phyloP scores from a whole-genome alignment of 2,888 invertebrate species.

The Cecidostiba fungosa region DNA sequence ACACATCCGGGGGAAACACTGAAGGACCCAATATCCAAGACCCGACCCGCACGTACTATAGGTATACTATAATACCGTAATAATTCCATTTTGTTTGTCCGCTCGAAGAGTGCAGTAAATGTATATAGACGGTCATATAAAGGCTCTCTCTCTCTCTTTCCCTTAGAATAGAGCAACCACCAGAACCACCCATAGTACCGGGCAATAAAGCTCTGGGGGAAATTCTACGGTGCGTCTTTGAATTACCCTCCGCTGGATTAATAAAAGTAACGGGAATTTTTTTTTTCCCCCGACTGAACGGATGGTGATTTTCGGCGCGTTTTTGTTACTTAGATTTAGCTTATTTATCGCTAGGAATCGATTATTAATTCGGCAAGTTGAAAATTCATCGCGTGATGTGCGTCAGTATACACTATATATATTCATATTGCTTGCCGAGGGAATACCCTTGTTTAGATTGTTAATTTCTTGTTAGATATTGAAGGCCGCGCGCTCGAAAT shows the following conservation, averaged over 20 bases:
- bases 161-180: slow-evolving; percentile 36
- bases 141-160: neutral
- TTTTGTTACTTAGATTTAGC: too few relatives aligned
- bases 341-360: too few relatives aligned
- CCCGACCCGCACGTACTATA: neutral
- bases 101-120: neutral
- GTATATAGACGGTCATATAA: slow-evolving; percentile 8
- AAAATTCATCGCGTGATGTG: too few relatives aligned
- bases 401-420: too few relatives aligned
- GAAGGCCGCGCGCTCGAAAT: neutral
- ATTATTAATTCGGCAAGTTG: too few relatives aligned
- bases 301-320: too few relatives aligned
- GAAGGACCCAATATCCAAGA: neutral
- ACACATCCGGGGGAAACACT: neutral
- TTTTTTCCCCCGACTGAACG: neutral
- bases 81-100: neutral
- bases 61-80: slow-evolving; percentile 6
- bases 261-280: too few relatives aligned
- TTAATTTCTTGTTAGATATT: too few relatives aligned
- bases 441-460: too few relatives aligned
- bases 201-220: neutral
- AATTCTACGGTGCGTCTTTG: neutral
- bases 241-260: slow-evolving; percentile 35
- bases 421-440: too few relatives aligned
- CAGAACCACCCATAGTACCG: slow-evolving; percentile 3